Evolutionary conservation across 2,888 invertebrate genomes (phyloP).

Genomic region (Antheraea yamamai): DNA sequence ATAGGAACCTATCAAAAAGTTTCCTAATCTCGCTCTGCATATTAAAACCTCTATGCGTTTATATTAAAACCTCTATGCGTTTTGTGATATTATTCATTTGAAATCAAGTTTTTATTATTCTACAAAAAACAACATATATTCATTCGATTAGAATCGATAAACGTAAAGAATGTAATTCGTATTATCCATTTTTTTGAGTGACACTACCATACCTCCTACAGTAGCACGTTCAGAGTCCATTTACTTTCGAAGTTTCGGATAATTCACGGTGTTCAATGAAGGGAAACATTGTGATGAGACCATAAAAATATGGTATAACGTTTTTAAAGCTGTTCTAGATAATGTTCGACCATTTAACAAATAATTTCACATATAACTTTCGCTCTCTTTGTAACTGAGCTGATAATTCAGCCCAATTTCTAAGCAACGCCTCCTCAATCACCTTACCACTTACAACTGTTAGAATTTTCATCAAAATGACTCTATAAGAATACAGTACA

Average conservation of each 20-base stretch:
- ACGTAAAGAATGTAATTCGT: too few species aligned
- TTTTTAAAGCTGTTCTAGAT: neutral
- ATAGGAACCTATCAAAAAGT: neutral
- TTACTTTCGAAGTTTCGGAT: neutral
- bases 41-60: too few species aligned
- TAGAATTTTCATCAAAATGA: neutral
- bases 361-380: neutral
- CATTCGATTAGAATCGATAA: too few species aligned
- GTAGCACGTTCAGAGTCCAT: too few species aligned
- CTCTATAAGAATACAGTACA: too few species aligned
- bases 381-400: neutral
- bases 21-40: neutral
- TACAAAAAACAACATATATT: too few species aligned
- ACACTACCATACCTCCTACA: too few species aligned
- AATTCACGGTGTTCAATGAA: neutral
- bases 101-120: too few species aligned
- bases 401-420: neutral
- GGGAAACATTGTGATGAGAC: neutral
- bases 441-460: neutral
- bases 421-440: neutral
- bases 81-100: too few species aligned
- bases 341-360: neutral
- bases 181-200: too few species aligned
- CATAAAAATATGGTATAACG: neutral
- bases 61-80: too few species aligned